Evolutionary conservation across 2,797 vertebrate species (phyloP).

Genomic region (Anniella stebbinsi): DNA sequence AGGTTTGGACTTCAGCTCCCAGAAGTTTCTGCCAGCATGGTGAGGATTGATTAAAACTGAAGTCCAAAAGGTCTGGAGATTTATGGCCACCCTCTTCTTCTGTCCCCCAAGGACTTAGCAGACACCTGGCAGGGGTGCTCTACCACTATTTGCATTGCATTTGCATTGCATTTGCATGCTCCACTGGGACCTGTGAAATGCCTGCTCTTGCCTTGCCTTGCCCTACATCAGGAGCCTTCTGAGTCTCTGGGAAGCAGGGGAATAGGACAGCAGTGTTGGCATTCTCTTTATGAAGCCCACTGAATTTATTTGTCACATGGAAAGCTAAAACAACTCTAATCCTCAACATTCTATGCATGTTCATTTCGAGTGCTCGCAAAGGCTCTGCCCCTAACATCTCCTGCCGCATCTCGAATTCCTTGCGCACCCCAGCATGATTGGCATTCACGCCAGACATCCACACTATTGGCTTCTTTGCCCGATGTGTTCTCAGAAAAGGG

Average conservation of each 20-base stretch:
- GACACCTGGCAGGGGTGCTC: not conserved
- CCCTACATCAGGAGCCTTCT: not conserved
- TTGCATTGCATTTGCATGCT: too few relatives aligned
- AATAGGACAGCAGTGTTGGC: not conserved
- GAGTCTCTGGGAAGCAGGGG: not conserved
- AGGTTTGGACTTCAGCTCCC: too few relatives aligned
- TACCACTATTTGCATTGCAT: too few relatives aligned
- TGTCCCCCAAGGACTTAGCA: not conserved
- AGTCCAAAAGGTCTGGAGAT: too few relatives aligned
- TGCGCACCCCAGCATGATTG: not conserved
- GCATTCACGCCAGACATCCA: not conserved
- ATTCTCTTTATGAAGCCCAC: not conserved
- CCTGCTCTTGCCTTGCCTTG: not conserved
- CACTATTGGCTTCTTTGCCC: constrained; percentile 2
- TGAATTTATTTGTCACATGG: not conserved
- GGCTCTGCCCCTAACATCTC: not conserved
- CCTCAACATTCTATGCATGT: not conserved
- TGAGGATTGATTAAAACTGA: too few relatives aligned
- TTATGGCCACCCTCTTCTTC: not conserved
- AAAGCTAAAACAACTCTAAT: not conserved
- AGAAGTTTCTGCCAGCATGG: too few relatives aligned
- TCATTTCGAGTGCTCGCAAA: not conserved
- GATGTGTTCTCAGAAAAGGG: not conserved
- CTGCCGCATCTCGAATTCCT: not conserved
- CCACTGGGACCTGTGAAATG: not conserved